Base-by-base conservation (phyloP, 2,888 invertebrate species). In the Xanthostigma xanthostigma region DNA sequence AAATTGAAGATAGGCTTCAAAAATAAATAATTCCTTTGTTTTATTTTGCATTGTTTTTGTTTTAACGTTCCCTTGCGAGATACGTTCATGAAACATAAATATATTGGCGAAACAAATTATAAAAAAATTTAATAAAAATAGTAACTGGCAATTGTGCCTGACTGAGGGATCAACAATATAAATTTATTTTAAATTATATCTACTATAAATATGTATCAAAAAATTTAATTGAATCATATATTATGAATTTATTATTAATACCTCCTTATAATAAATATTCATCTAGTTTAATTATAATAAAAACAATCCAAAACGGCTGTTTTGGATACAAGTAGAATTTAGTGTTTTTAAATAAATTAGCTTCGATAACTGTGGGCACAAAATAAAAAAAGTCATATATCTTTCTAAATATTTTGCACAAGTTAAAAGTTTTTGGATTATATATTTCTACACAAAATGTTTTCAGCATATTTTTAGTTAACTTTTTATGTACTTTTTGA, bases 301-400 rank as follows among this genome's bases (percentile, higher is more conserved):
- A n/a, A 27, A 27, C 27, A 27, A 27, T 27, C 27, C 27, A 27
- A 6, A 27, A 27, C 27, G 6, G 27, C 27, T 27, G 27, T 27
- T 27, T 27, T 27, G 27, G 27, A 27, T 27, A 27, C 27, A 27
- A 27, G 27, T 27, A 27, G 27, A 27, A 27, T 27, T 27, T 27
- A 27, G 27, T 27, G 27, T 27, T 27, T 27, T 27, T 27, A 27
- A 27, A 27, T 27, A 59, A 61, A 55, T 64, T 68, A 68, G 67
- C 66, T 68, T 67, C 27, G 48, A 64, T 50, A 66, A 67, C 66
- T 67, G 66, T 67, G 68, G 68, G 68, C 68, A 68, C 68, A 68
- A 60, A 64, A 63, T 65, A 64, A 64, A 63, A 62, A 58, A 58
- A 62, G 58, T 57, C 58, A 59, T 55, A 59, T 57, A 59, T 58